phyloP scores from a whole-genome alignment of 1,140 invertebrate genomes.

The Zaprionus ornatus region DNA sequence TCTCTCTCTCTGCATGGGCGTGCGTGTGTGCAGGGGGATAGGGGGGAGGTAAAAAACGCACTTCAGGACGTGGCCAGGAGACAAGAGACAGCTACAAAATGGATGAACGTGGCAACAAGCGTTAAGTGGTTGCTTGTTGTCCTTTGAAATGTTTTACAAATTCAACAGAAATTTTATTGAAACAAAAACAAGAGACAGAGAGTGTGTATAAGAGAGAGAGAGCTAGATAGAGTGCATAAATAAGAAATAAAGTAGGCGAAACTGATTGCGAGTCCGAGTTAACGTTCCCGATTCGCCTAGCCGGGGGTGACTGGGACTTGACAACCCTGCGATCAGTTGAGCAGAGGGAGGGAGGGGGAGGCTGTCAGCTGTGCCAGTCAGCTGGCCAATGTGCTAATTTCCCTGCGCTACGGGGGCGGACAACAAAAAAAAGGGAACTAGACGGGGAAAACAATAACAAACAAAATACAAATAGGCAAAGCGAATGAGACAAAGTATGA shows the following conservation, averaged over 20 bases:
- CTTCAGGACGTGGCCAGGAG: conserved; percentile 52
- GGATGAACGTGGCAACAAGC: conserved; percentile 73
- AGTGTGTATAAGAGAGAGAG: background rate
- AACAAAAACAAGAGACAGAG: conserved; percentile 18
- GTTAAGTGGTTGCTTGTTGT: conserved; percentile 76
- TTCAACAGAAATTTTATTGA: conserved; percentile 57
- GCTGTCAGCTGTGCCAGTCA: conserved; percentile 39
- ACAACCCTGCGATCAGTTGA: conserved; percentile 26
- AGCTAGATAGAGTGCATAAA: background rate
- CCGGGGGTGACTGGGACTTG: background rate
- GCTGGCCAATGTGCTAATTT: conserved; percentile 46
- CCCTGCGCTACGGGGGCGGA: conserved; percentile 18
- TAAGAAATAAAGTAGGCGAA: conserved; percentile 20
- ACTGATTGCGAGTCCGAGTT: conserved; percentile 22
- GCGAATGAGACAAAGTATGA: conserved; percentile 46
- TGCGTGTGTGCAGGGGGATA: conserved; percentile 5
- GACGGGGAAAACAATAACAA: conserved; percentile 27
- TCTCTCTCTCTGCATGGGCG: background rate
- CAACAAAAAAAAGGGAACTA: background rate
- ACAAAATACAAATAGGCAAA: conserved; percentile 35
- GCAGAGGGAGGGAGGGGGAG: background rate
- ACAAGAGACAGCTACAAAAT: conserved; percentile 61
- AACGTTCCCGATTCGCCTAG: background rate
- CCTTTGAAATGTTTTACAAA: conserved; percentile 75
- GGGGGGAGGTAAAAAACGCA: conserved; percentile 47